Percentiles rank a stretch among this genome's conserved stretches.
phyloP scores from a whole-genome alignment of 2,113 vertebrate species.

The Gadus macrocephalus region DNA sequence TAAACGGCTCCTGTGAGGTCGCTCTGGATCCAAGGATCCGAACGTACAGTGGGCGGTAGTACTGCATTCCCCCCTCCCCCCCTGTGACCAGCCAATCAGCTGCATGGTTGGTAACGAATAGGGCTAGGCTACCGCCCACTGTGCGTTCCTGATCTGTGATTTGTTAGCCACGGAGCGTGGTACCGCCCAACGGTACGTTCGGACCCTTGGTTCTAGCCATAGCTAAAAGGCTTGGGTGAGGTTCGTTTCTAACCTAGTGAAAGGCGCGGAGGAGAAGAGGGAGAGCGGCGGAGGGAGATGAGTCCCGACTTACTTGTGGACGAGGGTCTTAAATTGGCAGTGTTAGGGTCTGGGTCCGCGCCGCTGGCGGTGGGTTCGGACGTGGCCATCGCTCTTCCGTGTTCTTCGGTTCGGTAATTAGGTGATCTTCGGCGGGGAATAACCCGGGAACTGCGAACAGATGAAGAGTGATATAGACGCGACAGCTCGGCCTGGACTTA shows the following conservation, averaged over 20 bases:
- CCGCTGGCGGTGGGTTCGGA: constrained; percentile 86
- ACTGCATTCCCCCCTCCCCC: too few relatives aligned
- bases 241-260: constrained; percentile 57
- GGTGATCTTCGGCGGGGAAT: constrained; percentile 41
- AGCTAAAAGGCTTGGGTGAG: constrained; percentile 58
- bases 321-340: constrained; percentile 87
- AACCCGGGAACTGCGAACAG: constrained; percentile 51
- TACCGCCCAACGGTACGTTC: too few relatives aligned
- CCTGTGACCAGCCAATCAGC: too few relatives aligned
- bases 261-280: constrained; percentile 13
- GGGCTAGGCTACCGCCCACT: too few relatives aligned
- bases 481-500: too few relatives aligned
- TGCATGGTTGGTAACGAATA: too few relatives aligned
- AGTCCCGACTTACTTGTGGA: constrained; percentile 84
- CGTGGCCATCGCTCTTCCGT: constrained; percentile 82
- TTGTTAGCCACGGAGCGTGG: too few relatives aligned
- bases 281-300: constrained; percentile 4
- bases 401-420: constrained; percentile 21
- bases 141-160: too few relatives aligned
- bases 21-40: too few relatives aligned
- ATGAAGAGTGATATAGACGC: constrained; percentile 3
- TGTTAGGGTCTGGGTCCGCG: constrained; percentile 83
- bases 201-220: too few relatives aligned
- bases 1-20: not conserved
- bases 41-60: too few relatives aligned